Percentiles rank a stretch among this genome's conserved stretches.
Evolutionary conservation across 2,888 invertebrate genomes (phyloP).

Genomic region (Dichetophora obliterata): DNA sequence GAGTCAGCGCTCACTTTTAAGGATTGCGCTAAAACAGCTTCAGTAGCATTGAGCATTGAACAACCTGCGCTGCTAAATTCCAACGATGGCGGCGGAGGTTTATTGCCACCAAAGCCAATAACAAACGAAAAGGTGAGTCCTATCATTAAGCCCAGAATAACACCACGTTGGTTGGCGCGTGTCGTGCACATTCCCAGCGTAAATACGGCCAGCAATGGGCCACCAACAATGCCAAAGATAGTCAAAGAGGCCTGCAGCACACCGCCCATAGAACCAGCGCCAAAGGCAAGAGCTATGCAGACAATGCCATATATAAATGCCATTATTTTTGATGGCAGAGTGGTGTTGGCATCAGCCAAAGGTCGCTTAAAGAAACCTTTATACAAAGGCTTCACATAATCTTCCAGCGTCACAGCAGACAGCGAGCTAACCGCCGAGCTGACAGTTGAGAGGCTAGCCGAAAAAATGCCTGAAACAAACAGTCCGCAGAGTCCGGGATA

Average conservation of each 20-base stretch:
- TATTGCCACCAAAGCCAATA: constrained; percentile 87
- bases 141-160: constrained; percentile 75
- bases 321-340: constrained; percentile 76
- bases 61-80: constrained; percentile 75
- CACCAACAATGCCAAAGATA: constrained; percentile 89
- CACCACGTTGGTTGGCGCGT: constrained; percentile 81
- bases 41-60: constrained; percentile 25
- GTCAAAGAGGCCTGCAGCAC: constrained; percentile 87
- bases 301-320: constrained; percentile 82
- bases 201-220: constrained; percentile 86
- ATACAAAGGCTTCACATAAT: constrained; percentile 79
- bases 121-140: constrained; percentile 81
- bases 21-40: constrained; percentile 44
- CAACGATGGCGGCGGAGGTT: constrained; percentile 73
- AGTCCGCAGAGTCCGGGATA: constrained; percentile 88
- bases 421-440: constrained; percentile 92
- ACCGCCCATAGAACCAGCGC: constrained; percentile 85
- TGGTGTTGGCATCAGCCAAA: constrained; percentile 69
- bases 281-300: constrained; percentile 85
- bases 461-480: constrained; percentile 92
- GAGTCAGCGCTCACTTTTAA: constrained; percentile 33
- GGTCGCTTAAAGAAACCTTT: constrained; percentile 67
- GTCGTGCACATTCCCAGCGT: constrained; percentile 87
- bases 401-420: constrained; percentile 90
- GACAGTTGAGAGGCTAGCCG: constrained; percentile 90